A percentile compares a stretch with the other conserved stretches of the same genome.
These are phyloP conservation scores for Columbina picui DNA, from an alignment of 2,113 vertebrate genomes.

Conservation along the genomic window DNA sequence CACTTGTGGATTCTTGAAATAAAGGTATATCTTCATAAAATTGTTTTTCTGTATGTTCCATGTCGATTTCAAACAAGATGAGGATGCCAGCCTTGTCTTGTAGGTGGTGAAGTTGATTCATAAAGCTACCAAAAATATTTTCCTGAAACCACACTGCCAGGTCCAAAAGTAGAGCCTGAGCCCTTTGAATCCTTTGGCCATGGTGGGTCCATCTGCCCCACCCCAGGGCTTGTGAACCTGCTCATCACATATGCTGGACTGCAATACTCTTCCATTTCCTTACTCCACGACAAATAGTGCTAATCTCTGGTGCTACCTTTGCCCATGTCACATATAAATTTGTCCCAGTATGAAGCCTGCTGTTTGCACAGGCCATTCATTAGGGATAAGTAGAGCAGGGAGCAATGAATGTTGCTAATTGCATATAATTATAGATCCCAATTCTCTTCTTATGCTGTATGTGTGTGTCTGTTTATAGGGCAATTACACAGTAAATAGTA, in stretches of 20 bases:
- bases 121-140: neutral
- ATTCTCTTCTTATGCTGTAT: conserved; percentile 50
- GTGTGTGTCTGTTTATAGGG: conserved; percentile 65
- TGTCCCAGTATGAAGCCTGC: conserved; percentile 13
- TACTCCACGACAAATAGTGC: accelerated
- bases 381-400: conserved; percentile 59
- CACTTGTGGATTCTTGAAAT: neutral
- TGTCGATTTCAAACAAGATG: neutral
- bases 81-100: neutral
- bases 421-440: conserved; percentile 60
- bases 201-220: neutral
- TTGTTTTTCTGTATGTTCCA: neutral
- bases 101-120: neutral
- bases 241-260: neutral
- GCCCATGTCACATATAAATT: neutral
- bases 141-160: neutral
- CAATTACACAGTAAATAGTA: conserved; percentile 62
- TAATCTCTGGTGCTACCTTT: neutral
- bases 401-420: conserved; percentile 65
- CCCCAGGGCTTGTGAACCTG: neutral
- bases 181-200: neutral
- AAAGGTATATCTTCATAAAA: neutral
- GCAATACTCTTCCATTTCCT: neutral
- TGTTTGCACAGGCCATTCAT: conserved; percentile 62
- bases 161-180: neutral